Conservation (phyloP, 2,113 vertebrate species). For the Galeopterus variegatus region DNA sequence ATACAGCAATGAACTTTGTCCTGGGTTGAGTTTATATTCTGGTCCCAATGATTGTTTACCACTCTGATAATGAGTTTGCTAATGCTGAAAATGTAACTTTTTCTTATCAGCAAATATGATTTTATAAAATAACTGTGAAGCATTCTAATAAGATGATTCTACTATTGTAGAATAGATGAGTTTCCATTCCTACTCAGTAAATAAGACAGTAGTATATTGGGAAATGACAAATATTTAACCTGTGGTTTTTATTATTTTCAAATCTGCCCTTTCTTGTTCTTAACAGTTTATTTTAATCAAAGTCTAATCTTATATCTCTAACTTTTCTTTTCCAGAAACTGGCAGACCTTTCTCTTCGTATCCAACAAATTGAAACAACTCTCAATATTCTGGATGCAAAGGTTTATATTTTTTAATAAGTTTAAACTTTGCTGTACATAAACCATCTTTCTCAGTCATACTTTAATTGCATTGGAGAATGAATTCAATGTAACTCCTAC, state of each 20-base stretch:
- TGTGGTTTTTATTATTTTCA: conserved; percentile 27
- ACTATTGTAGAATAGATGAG: not conserved
- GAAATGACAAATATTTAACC: conserved; percentile 65
- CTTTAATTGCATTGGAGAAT: conserved; percentile 9
- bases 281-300: not conserved
- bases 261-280: not conserved
- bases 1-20: not conserved
- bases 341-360: conserved; percentile 95
- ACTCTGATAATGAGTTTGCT: conserved; percentile 49
- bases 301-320: conserved; percentile 64
- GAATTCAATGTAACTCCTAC: not conserved
- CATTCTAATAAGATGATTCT: not conserved
- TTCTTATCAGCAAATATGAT: conserved; percentile 8
- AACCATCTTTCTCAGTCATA: not conserved
- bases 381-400: conserved; percentile 99
- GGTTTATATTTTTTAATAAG: conserved; percentile 88
- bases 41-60: not conserved
- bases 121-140: conserved; percentile 52
- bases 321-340: conserved; percentile 93
- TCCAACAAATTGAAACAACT: conserved; percentile 99
- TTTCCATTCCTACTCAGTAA: conserved; percentile 30
- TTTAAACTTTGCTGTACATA: conserved; percentile 1
- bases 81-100: conserved; percentile 29
- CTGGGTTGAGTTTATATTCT: conserved; percentile 15
- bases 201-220: not conserved